phyloP scores from a whole-genome alignment of 2,888 invertebrate species.

The Venusia cambrica region DNA sequence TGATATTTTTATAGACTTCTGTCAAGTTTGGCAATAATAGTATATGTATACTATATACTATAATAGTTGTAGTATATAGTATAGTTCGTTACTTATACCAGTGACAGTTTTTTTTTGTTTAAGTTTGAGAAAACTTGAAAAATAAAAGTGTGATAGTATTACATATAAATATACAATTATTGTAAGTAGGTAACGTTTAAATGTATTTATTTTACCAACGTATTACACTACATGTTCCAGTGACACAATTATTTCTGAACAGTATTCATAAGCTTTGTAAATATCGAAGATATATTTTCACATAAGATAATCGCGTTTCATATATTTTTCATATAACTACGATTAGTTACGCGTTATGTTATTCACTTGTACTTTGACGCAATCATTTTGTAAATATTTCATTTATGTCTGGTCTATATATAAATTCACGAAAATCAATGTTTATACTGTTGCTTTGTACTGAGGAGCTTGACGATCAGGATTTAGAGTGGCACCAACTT shows the following conservation, averaged over 20 bases:
- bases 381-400: conserved; percentile 60
- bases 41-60: too few species aligned
- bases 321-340: conserved; percentile 62
- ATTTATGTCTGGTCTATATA: conserved; percentile 25
- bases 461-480: too few species aligned
- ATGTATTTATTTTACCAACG: conserved; percentile 21
- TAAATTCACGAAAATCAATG: conserved; percentile 1
- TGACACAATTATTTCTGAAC: conserved; percentile 45
- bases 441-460: conserved; percentile 33
- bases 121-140: conserved; percentile 8
- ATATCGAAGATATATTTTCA: conserved; percentile 70
- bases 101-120: neutral
- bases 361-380: conserved; percentile 60
- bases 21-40: too few species aligned
- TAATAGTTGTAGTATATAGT: too few species aligned
- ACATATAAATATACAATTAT: conserved; percentile 27
- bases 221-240: conserved; percentile 40
- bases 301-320: conserved; percentile 34
- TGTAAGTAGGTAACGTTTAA: conserved; percentile 17
- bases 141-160: conserved; percentile 55
- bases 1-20: too few species aligned
- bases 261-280: conserved; percentile 67
- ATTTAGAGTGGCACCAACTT: conserved; percentile 44
- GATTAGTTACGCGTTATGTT: conserved; percentile 28
- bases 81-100: too few species aligned